Evolutionary conservation across 2,113 vertebrate species (phyloP), one percentile per base, ranked within the genome.

Genomic region (Tylochromis polylepis): DNA sequence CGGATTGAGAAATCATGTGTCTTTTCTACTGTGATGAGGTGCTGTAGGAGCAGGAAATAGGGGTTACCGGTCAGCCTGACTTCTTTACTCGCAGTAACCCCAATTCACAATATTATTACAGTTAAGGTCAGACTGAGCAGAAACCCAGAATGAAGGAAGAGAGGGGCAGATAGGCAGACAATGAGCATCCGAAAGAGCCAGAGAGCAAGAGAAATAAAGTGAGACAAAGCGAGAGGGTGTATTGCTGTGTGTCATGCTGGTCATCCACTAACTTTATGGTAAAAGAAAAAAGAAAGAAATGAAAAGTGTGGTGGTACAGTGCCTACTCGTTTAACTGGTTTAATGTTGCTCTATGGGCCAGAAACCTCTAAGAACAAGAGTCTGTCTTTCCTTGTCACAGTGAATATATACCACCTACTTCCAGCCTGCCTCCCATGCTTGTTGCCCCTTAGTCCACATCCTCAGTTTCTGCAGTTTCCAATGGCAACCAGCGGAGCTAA

Each of bases 91-190:
- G 8, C 70, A 7, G 84, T 93, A 89, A 95, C 91, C 91, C 89
- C 92, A 93, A 92, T 94, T 95, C 93, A 78, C 92, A 92, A 90
- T 91, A 91, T 95, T 95, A 92, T 95, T 94, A 92, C 82, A 89
- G 84, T 75, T 72, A 84, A 93, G 94, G 92, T 95, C 91, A 93
- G 87, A 59, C 41, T n/a, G 85, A 70, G 59, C 56, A 41, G 58
- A 78, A 86, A 51, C 87, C 31, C 41, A 34, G 82, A 85, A 82
- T 29, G 88, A 81, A 81, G 75, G 79, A 84, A 24, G 79, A 86
- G 65, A 46, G 46, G 70, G 51, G 31, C 53, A 67, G 41, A 80
- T 55, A 3, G 75, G 15, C 56, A 82, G 79, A 85, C 83, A 87
- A 46, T 20, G 80, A 88, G 85, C 14, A 83, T 58, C 34, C 24